phyloP scores from a whole-genome alignment of 2,797 vertebrate genomes.

The Leptodactylus fallax region DNA sequence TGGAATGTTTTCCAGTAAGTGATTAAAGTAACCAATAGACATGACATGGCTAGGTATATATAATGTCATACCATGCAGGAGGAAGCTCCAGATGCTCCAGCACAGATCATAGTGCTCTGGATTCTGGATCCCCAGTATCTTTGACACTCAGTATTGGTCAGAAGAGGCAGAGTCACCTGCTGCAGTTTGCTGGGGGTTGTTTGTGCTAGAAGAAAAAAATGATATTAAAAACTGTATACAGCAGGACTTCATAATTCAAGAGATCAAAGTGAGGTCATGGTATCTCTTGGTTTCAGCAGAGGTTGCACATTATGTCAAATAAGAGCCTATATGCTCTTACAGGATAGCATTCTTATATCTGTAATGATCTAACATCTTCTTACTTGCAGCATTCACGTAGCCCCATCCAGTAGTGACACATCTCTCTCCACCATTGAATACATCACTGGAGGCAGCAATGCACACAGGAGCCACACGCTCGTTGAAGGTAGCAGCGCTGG shows the following conservation, averaged over 20 bases:
- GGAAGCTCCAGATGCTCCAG: constrained; percentile 80
- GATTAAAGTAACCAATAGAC: background rate
- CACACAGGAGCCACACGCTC: constrained; percentile 77
- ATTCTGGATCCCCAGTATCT: constrained; percentile 78
- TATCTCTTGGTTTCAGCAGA: background rate
- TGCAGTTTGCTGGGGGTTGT: constrained; percentile 78
- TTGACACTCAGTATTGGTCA: constrained; percentile 78
- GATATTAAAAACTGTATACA: background rate
- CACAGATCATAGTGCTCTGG: constrained; percentile 80
- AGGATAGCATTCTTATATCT: background rate
- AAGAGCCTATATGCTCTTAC: too few species aligned
- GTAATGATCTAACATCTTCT: background rate
- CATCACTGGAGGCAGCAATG: constrained; percentile 70
- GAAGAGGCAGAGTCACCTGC: constrained; percentile 83
- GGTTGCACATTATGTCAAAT: background rate
- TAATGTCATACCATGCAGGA: constrained; percentile 82
- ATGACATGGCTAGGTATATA: background rate
- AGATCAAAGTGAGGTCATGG: background rate
- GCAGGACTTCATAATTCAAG: background rate
- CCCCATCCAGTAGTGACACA: constrained; percentile 81
- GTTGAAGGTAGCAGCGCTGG: constrained; percentile 71
- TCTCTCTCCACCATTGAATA: constrained; percentile 74
- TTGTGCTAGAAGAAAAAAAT: constrained; percentile 1
- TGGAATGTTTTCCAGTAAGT: too few species aligned
- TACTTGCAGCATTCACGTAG: constrained; percentile 65